Evolutionary conservation across 2,888 invertebrate genomes (phyloP).

Genomic region (Heliconius cydno): DNA sequence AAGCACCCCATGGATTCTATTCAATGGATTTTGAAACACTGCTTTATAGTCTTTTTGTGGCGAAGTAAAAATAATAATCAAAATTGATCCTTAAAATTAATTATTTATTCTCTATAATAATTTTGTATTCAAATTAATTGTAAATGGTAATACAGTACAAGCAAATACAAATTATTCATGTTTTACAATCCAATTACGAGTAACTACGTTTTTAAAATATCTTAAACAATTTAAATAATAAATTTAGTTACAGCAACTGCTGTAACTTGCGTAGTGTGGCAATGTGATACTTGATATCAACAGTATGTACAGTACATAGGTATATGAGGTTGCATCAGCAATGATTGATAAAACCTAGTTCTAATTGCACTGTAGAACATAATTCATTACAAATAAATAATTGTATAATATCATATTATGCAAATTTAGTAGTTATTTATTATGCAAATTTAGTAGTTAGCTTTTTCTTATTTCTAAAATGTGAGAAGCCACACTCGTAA

Average conservation of each 20-base stretch:
- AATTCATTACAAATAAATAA: not conserved
- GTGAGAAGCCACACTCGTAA: not conserved
- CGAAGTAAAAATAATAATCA: constrained; percentile 3
- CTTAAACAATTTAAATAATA: no score
- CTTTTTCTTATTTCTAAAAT: not conserved
- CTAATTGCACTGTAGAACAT: not conserved
- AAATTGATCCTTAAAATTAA: constrained; percentile 2
- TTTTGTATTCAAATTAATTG: not conserved
- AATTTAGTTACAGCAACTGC: no score
- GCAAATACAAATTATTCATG: not conserved
- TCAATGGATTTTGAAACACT: constrained; percentile 25
- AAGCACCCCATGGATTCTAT: constrained; percentile 26
- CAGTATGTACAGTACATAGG: not conserved
- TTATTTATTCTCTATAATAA: not conserved
- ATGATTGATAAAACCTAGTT: not conserved
- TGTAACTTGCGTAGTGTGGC: no score
- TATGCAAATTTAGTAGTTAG: not conserved
- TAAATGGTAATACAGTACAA: not conserved
- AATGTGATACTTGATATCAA: no score
- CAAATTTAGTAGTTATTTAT: not conserved
- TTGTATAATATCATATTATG: not conserved
- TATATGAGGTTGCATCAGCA: not conserved
- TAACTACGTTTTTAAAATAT: no score
- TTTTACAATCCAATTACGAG: not conserved
- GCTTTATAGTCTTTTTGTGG: constrained; percentile 14